phyloP scores from a whole-genome alignment of 2,113 vertebrate species.

The Meleagris gallopavo region DNA sequence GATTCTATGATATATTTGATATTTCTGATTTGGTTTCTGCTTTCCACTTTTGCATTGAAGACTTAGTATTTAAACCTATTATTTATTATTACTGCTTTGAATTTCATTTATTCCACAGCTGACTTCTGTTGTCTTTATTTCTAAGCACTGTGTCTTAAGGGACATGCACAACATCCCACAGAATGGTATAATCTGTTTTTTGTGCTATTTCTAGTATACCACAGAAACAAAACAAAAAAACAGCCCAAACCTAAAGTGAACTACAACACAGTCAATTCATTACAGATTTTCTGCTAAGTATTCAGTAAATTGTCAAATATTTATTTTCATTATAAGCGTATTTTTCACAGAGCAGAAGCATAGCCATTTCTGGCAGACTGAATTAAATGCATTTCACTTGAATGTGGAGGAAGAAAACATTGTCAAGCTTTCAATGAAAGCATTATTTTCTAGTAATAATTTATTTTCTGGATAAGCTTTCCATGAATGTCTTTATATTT shows the following conservation, averaged over 20 bases:
- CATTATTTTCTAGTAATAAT: constrained; percentile 44
- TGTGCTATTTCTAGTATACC: constrained; percentile 47
- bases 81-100: constrained; percentile 52
- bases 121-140: constrained; percentile 48
- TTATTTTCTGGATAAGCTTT: constrained; percentile 37
- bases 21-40: constrained; percentile 1
- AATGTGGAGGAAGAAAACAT: constrained; percentile 44
- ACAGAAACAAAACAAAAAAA: neutral
- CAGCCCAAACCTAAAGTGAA: neutral
- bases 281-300: constrained; percentile 62
- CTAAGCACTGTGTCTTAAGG: constrained; percentile 26
- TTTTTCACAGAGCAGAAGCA: constrained; percentile 62
- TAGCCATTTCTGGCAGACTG: constrained; percentile 54
- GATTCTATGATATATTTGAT: neutral
- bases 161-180: constrained; percentile 19
- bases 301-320: constrained; percentile 64
- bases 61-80: constrained; percentile 37
- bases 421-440: constrained; percentile 52
- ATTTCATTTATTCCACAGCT: constrained; percentile 38
- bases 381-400: constrained; percentile 61
- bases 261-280: constrained; percentile 46
- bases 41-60: neutral
- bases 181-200: constrained; percentile 33
- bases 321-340: constrained; percentile 60
- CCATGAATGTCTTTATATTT: constrained; percentile 22